Evolutionary conservation across 1,140 invertebrate species (phyloP).

Genomic region (Trichomalopsis sarcophagae): DNA sequence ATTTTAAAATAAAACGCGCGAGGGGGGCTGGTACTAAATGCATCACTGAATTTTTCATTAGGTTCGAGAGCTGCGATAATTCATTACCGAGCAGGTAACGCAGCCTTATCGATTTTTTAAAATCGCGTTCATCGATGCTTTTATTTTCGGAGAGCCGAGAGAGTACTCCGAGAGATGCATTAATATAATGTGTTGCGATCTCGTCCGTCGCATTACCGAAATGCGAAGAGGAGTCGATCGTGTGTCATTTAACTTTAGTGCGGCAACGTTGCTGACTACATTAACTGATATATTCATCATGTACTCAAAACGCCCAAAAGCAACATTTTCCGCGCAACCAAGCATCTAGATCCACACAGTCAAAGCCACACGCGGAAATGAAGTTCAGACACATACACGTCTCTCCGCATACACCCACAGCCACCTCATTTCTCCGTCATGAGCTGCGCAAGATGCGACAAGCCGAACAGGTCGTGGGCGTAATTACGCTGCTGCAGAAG

Average conservation of each 20-base stretch:
- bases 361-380: neutral
- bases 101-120: neutral
- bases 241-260: too few species aligned
- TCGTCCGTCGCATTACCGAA: too few species aligned
- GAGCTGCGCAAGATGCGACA: neutral
- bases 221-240: too few species aligned
- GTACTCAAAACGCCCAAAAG: too few species aligned
- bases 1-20: neutral
- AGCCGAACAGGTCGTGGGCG: neutral
- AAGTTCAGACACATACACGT: neutral
- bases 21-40: neutral
- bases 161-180: too few species aligned
- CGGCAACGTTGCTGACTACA: too few species aligned
- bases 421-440: neutral
- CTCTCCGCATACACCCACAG: neutral
- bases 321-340: neutral
- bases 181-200: too few species aligned
- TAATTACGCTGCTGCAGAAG: slow-evolving; percentile 45
- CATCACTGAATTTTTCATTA: neutral
- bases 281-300: too few species aligned
- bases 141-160: too few species aligned
- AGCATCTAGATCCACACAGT: neutral
- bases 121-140: neutral
- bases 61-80: neutral
- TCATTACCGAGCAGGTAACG: too few species aligned